Evolutionary conservation across 2,888 invertebrate genomes (phyloP), one percentile per base, ranked within the genome.

Genomic region (Oligia strigilis): DNA sequence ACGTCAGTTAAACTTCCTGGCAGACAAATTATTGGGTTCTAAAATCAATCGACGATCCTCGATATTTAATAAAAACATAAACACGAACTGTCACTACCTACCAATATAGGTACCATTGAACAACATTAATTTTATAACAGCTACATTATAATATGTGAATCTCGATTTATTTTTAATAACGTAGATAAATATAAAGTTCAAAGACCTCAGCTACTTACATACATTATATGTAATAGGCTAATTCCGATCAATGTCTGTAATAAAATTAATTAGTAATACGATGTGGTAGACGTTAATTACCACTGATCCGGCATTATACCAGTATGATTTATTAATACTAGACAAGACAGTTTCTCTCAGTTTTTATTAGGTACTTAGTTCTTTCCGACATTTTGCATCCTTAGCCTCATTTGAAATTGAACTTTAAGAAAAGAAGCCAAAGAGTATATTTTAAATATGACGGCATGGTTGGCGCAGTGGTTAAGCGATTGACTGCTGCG

Each of bases 271-370:
- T 58, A 36, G 5, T 29, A 64, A 65, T 72, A 65, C 64, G 64
- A 58, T 40, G 40, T 77, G 77, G 64, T 55, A 49, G 78, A 58
- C 55, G 65, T 55, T 78, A 78, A 78, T 78, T 55, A 46, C 23
- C 36, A 72, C 11, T 72, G 46, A 78, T 71, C 62, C 11, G 78
- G 71, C 78, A 46, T 64, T 64, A 65, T 79, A 55, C 72, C 72
- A 58, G 14, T 58, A 71, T 78, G 62, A 78, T 46, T 58, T 78
- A 65, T 78, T n/a, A 29, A 29, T 29, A 29, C 29, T 29, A 17
- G n/a, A 65, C 46, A 29, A 65, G 46, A n/a, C 2, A 65, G n/a
- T 72, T 58, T 17, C 46, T 71, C 64, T 72, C 19, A 17, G 36
- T 58, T 78, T 49, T 78, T 77, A 46, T 49, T 36, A 46, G 29